phyloP scores from a whole-genome alignment of 1,140 invertebrate genomes.

The Oncopodura yosiiana region DNA sequence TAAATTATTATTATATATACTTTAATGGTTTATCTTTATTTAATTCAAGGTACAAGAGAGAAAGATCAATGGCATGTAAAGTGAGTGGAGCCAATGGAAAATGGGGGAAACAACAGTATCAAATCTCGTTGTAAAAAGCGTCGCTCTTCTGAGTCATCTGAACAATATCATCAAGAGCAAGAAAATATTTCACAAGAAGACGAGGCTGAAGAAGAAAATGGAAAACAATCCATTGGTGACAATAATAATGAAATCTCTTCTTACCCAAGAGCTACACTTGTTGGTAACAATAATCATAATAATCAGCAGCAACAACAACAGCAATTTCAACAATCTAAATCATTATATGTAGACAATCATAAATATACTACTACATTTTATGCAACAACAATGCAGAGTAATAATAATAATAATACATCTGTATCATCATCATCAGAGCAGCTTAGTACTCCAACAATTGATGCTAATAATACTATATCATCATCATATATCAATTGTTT shows the following conservation, averaged over 20 bases:
- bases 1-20: too few relatives aligned
- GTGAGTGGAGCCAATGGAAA: not conserved
- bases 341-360: too few relatives aligned
- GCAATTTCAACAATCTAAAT: too few relatives aligned
- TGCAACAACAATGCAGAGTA: too few relatives aligned
- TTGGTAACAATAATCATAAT: too few relatives aligned
- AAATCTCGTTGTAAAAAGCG: constrained; percentile 14
- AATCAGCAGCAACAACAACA: too few relatives aligned
- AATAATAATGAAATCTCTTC: not conserved
- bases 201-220: not conserved
- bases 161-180: constrained; percentile 11
- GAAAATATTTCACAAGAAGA: constrained; percentile 20
- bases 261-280: not conserved
- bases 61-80: constrained; percentile 22
- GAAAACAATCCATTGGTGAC: not conserved
- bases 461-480: too few relatives aligned
- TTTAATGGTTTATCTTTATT: constrained; percentile 2
- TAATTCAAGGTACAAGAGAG: constrained; percentile 21
- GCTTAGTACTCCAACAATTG: too few relatives aligned
- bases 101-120: not conserved
- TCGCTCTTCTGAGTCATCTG: not conserved
- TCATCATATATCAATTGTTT: too few relatives aligned
- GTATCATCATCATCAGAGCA: too few relatives aligned
- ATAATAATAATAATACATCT: too few relatives aligned
- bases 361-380: too few relatives aligned